phyloP scores from a whole-genome alignment of 2,888 invertebrate genomes.

The Ashinkailepas kermadecensis region DNA sequence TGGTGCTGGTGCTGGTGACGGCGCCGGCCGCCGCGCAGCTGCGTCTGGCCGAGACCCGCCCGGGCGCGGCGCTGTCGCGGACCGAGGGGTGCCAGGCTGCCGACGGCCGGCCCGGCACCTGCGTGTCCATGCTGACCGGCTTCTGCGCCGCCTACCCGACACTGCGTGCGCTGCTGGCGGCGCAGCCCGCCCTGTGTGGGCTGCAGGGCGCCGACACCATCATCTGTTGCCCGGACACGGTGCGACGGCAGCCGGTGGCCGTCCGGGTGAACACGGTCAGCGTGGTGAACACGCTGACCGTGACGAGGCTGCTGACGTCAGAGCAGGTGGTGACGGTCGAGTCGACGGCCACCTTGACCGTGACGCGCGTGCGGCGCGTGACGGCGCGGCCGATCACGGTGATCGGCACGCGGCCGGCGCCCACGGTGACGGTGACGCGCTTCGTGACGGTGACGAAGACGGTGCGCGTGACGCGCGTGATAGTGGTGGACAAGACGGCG shows the following conservation, averaged over 20 bases:
- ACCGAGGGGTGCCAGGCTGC: background rate
- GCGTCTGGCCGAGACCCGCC: no score
- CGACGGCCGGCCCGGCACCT: background rate
- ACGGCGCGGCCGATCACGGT: background rate
- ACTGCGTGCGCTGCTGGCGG: background rate
- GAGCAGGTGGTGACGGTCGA: background rate
- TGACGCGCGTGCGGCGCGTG: background rate
- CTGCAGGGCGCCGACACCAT: background rate
- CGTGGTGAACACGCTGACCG: background rate
- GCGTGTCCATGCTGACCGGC: background rate
- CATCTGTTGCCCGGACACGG: background rate
- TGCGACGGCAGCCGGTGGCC: background rate
- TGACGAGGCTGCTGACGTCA: background rate
- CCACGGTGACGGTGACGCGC: no score
- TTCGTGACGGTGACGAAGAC: no score
- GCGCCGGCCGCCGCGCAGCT: background rate
- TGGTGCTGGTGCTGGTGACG: background rate
- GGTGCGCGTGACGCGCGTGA: no score
- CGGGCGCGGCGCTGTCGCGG: no score
- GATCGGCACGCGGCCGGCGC: no score
- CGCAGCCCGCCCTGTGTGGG: background rate
- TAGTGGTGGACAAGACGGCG: no score
- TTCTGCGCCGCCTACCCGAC: background rate
- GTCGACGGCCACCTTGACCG: background rate
- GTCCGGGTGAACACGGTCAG: background rate